These are phyloP conservation scores for Lypha dubia DNA, from an alignment of 2,888 invertebrate genomes.

Conservation along the genomic window DNA sequence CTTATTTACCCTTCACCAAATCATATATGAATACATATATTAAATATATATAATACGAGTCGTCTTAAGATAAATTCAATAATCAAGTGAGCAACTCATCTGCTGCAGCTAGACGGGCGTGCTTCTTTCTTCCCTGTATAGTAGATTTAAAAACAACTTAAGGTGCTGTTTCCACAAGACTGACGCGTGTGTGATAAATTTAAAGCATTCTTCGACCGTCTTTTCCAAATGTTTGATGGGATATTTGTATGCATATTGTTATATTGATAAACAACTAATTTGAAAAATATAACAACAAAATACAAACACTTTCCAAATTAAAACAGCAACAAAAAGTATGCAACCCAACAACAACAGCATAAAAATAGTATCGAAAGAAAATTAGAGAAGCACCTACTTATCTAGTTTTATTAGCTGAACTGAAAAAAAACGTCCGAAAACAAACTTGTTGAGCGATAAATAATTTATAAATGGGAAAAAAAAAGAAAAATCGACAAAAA, in stretches of 20 bases:
- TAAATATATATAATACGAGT: too few relatives aligned
- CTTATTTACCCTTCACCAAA: too few relatives aligned
- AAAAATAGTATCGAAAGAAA: constrained; percentile 60
- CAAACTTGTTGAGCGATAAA: constrained; percentile 65
- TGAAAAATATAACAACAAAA: constrained; percentile 48
- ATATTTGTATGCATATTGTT: constrained; percentile 27
- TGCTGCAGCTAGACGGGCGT: too few relatives aligned
- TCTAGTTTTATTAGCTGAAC: constrained; percentile 68
- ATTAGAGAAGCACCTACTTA: constrained; percentile 72
- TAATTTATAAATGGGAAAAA: constrained; percentile 23
- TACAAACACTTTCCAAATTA: constrained; percentile 76
- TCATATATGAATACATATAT: too few relatives aligned
- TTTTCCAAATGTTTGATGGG: neutral
- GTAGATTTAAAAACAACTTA: too few relatives aligned
- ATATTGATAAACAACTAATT: constrained; percentile 58
- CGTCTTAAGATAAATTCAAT: too few relatives aligned
- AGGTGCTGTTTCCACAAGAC: too few relatives aligned
- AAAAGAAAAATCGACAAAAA: constrained; percentile 1
- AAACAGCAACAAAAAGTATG: constrained; percentile 54
- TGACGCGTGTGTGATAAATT: too few relatives aligned
- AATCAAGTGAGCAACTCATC: too few relatives aligned
- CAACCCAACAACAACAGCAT: constrained; percentile 27
- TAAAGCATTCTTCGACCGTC: too few relatives aligned
- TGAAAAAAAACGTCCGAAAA: constrained; percentile 47
- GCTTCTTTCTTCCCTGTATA: too few relatives aligned